Evolutionary conservation across 2,888 invertebrate genomes (phyloP).

Genomic region (Athalia rosae): DNA sequence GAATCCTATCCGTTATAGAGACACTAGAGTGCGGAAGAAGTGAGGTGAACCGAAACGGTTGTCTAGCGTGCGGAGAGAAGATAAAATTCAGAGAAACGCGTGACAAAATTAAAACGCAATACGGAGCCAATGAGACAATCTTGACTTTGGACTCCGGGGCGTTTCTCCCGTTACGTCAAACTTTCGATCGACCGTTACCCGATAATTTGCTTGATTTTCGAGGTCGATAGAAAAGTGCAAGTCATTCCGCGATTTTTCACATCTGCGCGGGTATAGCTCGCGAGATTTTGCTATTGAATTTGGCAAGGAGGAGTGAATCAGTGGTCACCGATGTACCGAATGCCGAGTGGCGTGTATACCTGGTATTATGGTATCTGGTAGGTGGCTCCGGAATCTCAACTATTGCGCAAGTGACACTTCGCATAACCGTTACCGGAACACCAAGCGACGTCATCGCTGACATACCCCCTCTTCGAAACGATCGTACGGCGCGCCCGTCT

Average conservation of each 20-base stretch:
- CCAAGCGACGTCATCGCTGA: constrained; percentile 19
- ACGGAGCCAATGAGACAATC: too few relatives aligned
- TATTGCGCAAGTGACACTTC: constrained; percentile 25
- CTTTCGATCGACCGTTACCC: not conserved
- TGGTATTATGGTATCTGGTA: not conserved
- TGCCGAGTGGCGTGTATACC: not conserved
- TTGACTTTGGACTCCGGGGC: not conserved
- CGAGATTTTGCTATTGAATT: constrained; percentile 1
- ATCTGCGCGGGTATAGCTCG: not conserved
- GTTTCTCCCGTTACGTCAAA: not conserved
- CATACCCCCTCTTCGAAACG: not conserved
- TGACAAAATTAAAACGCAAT: too few relatives aligned
- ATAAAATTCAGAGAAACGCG: too few relatives aligned
- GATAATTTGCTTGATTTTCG: not conserved
- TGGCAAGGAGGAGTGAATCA: constrained; percentile 28
- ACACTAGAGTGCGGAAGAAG: too few relatives aligned
- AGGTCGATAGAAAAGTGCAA: constrained; percentile 10
- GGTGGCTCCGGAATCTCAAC: constrained; percentile 23
- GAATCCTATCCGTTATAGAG: not conserved
- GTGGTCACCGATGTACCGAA: not conserved
- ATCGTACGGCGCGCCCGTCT: not conserved
- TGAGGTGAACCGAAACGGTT: too few relatives aligned
- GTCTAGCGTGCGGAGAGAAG: too few relatives aligned
- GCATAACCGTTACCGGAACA: constrained; percentile 40
- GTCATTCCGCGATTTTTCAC: not conserved